Conservation (phyloP, 1,140 invertebrate genomes). For the Neodiprion fabricii region DNA sequence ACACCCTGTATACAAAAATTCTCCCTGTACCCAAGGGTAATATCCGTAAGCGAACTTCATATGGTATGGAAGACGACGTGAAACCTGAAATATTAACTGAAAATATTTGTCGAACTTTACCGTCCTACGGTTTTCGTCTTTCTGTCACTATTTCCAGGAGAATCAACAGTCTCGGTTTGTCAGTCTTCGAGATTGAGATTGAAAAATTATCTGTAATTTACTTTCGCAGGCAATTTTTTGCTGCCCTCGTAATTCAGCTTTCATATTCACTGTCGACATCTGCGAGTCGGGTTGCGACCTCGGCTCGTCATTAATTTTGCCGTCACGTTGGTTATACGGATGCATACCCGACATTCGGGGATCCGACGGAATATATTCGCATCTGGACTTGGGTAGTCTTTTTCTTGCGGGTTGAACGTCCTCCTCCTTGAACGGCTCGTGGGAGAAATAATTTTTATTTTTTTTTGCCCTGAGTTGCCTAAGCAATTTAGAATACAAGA, state of each 20-base stretch:
- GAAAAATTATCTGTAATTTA: background rate
- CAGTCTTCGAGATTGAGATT: background rate
- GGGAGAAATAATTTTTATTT: background rate
- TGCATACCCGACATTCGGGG: background rate
- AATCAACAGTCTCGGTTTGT: background rate
- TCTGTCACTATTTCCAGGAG: background rate
- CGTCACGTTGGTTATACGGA: background rate
- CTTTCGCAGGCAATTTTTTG: background rate
- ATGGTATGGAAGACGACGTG: background rate
- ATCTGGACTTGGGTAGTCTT: conserved; percentile 4
- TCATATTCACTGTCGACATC: background rate
- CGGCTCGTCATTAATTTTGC: background rate
- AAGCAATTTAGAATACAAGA: no score
- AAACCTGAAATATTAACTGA: background rate
- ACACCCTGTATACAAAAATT: background rate
- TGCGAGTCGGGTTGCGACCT: background rate
- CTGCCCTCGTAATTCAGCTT: background rate
- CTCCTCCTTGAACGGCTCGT: background rate
- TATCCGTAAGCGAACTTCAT: background rate
- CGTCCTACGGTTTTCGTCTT: background rate
- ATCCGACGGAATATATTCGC: background rate
- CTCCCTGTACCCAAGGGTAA: background rate
- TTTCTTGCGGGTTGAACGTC: background rate
- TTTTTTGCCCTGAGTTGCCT: no score
- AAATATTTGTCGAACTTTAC: background rate